Evolutionary conservation across 2,797 vertebrate species (phyloP).

Genomic region (Xyrichtys novacula): DNA sequence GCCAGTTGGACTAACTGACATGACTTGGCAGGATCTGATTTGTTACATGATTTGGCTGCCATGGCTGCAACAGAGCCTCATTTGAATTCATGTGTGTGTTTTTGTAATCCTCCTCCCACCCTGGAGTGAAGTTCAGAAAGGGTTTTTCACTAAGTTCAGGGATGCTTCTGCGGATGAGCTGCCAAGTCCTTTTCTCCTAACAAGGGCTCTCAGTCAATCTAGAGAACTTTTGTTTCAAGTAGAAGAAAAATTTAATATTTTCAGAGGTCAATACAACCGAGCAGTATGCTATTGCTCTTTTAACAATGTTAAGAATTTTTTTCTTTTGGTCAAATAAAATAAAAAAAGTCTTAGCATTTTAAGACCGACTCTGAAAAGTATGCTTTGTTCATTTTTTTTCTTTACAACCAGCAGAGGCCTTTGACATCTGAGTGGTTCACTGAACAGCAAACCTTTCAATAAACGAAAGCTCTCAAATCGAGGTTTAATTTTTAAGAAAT

Average conservation of each 20-base stretch:
- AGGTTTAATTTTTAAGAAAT: constrained; percentile 7
- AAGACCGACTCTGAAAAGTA: neutral
- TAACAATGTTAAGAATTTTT: neutral
- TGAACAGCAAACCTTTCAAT: neutral
- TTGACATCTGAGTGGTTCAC: neutral
- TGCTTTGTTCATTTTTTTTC: neutral
- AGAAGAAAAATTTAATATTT: neutral
- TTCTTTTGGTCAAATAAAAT: too few relatives aligned
- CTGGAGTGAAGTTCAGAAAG: constrained; percentile 23
- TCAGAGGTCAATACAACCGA: neutral
- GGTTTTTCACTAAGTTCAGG: constrained; percentile 23
- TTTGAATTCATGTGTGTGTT: constrained; percentile 66
- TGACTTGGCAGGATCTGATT: constrained; percentile 69
- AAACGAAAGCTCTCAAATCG: neutral
- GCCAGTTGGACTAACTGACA: constrained; percentile 70
- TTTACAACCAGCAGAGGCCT: neutral
- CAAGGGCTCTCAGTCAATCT: neutral
- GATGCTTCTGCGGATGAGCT: constrained; percentile 19
- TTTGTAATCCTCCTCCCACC: constrained; percentile 27
- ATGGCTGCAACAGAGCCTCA: constrained; percentile 60
- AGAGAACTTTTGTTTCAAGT: neutral
- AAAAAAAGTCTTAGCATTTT: neutral
- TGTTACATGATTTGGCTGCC: constrained; percentile 69
- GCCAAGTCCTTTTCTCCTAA: neutral
- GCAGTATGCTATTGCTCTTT: neutral